Evolutionary conservation across 2,888 invertebrate genomes (phyloP).

Genomic region (Macaria liturata): DNA sequence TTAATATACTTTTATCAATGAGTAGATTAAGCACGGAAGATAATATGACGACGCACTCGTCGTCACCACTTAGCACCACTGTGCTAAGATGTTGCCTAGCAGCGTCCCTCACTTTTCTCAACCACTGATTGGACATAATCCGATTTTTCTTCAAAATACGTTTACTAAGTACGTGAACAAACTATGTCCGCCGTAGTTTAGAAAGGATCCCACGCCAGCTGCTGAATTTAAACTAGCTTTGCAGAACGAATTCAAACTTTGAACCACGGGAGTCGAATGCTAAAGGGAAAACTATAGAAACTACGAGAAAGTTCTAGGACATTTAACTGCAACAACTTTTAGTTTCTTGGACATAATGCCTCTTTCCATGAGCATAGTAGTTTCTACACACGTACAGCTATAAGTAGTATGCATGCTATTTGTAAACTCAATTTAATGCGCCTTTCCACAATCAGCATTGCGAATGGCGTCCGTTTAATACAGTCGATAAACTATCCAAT

Average conservation of each 20-base stretch:
- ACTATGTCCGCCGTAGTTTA: not conserved
- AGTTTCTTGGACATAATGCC: too few relatives aligned
- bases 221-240: slow-evolving; percentile 11
- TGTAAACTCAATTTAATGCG: slow-evolving; percentile 21
- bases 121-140: not conserved
- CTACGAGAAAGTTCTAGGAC: too few relatives aligned
- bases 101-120: not conserved
- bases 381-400: too few relatives aligned
- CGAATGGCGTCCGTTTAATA: slow-evolving; percentile 49
- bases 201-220: slow-evolving; percentile 1
- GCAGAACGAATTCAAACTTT: not conserved
- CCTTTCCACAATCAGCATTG: slow-evolving; percentile 54
- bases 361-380: too few relatives aligned
- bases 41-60: too few relatives aligned
- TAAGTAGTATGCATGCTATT: not conserved
- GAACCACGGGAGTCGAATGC: too few relatives aligned
- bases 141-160: not conserved
- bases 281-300: too few relatives aligned
- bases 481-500: slow-evolving; percentile 9
- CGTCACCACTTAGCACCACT: too few relatives aligned
- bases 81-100: slow-evolving; percentile 4
- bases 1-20: too few relatives aligned
- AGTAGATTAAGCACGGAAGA: too few relatives aligned
- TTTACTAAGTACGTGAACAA: slow-evolving; percentile 13
- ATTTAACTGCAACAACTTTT: too few relatives aligned